These are phyloP conservation scores for human (Homo sapiens) DNA, from an alignment of 2,113 vertebrate genomes.

Conservation along the genomic window DNA sequence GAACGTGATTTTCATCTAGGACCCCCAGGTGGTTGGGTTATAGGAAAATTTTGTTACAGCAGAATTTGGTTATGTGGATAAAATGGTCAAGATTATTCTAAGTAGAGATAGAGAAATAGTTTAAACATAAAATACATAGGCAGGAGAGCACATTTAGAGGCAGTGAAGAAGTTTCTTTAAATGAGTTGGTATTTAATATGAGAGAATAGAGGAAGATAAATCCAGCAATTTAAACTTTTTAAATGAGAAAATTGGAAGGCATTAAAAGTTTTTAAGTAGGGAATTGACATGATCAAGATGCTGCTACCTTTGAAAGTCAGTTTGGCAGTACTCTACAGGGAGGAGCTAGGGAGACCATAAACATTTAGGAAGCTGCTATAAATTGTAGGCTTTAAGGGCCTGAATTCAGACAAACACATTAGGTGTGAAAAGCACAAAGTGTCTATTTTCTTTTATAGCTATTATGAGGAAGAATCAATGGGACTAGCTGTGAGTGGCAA, in stretches of 20 bases:
- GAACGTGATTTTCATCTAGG: background rate
- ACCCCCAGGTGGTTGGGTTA: background rate
- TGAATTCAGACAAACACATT: background rate
- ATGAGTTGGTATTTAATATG: background rate
- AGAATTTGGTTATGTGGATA: background rate
- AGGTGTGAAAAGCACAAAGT: background rate
- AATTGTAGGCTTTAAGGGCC: background rate
- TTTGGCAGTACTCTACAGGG: background rate
- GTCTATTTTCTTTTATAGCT: background rate
- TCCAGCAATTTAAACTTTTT: background rate
- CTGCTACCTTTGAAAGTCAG: background rate
- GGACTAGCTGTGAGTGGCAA: background rate
- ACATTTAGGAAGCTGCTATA: background rate
- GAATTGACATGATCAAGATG: background rate
- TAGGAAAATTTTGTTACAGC: background rate
- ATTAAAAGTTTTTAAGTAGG: background rate
- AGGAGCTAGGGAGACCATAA: background rate
- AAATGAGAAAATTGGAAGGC: background rate
- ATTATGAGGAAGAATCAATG: background rate
- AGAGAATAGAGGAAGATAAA: background rate
- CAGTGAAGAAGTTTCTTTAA: background rate
- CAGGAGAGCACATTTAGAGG: background rate
- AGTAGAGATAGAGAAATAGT: background rate
- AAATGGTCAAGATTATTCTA: background rate
- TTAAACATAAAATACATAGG: background rate